Evolutionary conservation across 1,140 invertebrate genomes (phyloP), one percentile per base, ranked within the genome.

Genomic region (Drosophila ananassae): DNA sequence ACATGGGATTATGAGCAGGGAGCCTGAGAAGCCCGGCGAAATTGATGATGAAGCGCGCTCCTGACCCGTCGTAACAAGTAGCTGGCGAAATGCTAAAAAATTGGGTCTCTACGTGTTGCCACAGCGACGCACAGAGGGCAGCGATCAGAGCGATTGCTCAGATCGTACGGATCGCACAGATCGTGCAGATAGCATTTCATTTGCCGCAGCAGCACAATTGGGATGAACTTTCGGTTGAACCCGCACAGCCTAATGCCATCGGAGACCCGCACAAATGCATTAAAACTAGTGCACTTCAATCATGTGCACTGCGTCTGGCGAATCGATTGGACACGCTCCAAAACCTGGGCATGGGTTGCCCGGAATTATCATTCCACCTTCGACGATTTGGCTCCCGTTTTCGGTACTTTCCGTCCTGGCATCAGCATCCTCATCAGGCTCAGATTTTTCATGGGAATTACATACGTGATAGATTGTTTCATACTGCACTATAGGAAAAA

Each of bases 401-500:
- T 81, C 7, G 55, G 69, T 39, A 30, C 25, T 60, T 30, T 7
- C 21, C 32, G 12, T 41, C 50, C 10, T 47, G 25, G 34, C 32
- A 34, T 37, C 57, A 66, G n/a, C 37, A 41, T 28, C 53, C 8
- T 46, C 66, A 24, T 39, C 32, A 48, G 44, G 44, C 60, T 32
- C 62, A 17, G 28, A 81, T 82, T 90, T 73, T 90, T 90, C 85
- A 90, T 90, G 85, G 85, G 85, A 90, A 90, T 90, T 77, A 85
- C 85, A 90, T 90, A 90, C 85, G 85, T 90, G 85, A 87, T 89
- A 79, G 83, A 84, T 84, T 84, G 76, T 67, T 89, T 71, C 61
- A 67, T 53, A 58, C 59, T 39, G 47, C 41, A 57, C 39, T 8
- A 3, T 51, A 22, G n/a, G 2, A 25, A 2, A 25, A 6, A 28